Base-by-base conservation (phyloP, 2,888 invertebrate genomes). In the Drosophila diplacantha region DNA sequence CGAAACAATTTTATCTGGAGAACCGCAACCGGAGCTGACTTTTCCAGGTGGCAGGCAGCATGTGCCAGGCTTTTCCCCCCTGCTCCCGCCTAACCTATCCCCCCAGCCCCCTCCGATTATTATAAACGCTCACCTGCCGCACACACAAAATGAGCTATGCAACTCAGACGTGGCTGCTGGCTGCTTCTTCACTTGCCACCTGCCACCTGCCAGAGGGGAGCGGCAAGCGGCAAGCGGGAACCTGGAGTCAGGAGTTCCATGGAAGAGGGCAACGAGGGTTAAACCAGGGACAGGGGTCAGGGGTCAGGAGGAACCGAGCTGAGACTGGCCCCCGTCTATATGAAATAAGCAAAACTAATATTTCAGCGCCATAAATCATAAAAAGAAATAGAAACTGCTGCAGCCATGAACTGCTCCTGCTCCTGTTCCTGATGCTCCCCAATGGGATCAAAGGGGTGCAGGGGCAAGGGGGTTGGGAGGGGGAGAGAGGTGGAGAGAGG, bases 301-400 rank as follows among this genome's bases (percentile, higher is more conserved):
- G 11, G 32, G 12, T 22, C 22, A 16, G 54, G 38, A 24, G 24
- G 32, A 11, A 34, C 24, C 22, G 18, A 44, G 12, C 41, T 14
- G 31, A 29, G 47, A 16, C 51, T 39, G 38, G 53, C 39, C 57
- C 35, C 16, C 57, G 62, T 66, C 68, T 64, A 52, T 69, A 72
- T 70, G 79, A 84, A 84, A 84, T 84, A 82, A 85, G 84, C 84
- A 84, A 84, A 85, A 84, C 85, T 84, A 85, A 85, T 85, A 85
- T 85, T 84, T 85, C 84, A 84, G 72, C 75, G 74, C 82, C 80
- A 84, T 85, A 85, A 85, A 85, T 85, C 85, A 85, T 82, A 76
- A 79, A 80, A 83, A 74, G 79, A 66, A 74, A 74, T 78, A 69
- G 71, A 73, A 75, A 76, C 69, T 57, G 59, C 59, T 47, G 37